A percentile compares a stretch with the other conserved stretches of the same genome.
Evolutionary conservation across 2,888 invertebrate genomes (phyloP).

Genomic region (Papilio demoleus): DNA sequence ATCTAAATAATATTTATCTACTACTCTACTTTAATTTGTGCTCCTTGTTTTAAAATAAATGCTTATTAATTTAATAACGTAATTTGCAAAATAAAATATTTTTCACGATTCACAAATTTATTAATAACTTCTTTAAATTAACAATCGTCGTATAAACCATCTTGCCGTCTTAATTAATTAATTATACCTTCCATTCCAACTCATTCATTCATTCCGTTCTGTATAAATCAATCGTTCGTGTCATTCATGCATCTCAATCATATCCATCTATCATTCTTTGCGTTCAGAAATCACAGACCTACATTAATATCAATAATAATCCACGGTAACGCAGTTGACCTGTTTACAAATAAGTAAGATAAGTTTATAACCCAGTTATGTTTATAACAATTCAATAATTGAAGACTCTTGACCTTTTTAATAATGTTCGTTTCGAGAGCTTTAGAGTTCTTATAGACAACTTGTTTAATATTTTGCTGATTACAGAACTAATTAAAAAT

Average conservation of each 20-base stretch:
- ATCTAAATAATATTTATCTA: neutral
- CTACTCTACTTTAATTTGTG: neutral
- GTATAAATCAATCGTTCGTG: too few relatives aligned
- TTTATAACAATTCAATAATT: constrained; percentile 32
- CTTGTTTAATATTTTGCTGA: constrained; percentile 2
- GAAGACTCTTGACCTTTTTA: constrained; percentile 36
- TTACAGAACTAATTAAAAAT: constrained; percentile 8
- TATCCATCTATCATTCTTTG: too few relatives aligned
- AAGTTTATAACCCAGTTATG: constrained; percentile 3
- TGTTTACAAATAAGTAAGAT: constrained; percentile 6
- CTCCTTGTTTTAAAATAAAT: neutral
- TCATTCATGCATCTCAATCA: too few relatives aligned
- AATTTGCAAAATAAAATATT: too few relatives aligned
- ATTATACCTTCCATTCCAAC: too few relatives aligned
- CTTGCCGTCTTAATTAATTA: too few relatives aligned
- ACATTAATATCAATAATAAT: too few relatives aligned
- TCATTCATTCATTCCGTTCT: too few relatives aligned
- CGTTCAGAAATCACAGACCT: too few relatives aligned
- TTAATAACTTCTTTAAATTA: neutral
- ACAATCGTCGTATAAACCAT: too few relatives aligned
- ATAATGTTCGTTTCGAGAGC: constrained; percentile 27
- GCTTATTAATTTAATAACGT: neutral
- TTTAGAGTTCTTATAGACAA: constrained; percentile 25
- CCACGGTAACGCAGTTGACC: neutral
- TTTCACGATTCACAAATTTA: too few relatives aligned